These are phyloP conservation scores for Meta bourneti DNA, from an alignment of 2,888 invertebrate species.

Conservation along the genomic window DNA sequence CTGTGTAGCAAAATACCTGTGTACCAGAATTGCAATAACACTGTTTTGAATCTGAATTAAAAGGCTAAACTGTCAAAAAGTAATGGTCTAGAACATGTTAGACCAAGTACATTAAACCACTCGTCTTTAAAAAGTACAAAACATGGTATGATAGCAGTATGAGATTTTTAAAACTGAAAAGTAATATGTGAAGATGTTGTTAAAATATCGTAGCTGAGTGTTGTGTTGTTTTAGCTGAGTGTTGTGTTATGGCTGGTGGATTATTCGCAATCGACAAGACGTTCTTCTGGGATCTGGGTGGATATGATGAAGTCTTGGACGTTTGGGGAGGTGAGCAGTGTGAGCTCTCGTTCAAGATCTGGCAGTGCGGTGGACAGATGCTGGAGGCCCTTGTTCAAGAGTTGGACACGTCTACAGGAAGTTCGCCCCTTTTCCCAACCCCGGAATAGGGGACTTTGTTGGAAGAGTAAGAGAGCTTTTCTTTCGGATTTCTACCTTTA, in stretches of 20 bases:
- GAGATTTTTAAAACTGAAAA: too few relatives aligned
- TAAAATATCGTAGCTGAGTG: neutral
- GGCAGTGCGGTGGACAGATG: constrained; percentile 97
- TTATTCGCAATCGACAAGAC: constrained; percentile 94
- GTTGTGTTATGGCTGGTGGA: constrained; percentile 94
- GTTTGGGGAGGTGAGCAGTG: constrained; percentile 99
- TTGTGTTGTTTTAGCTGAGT: too few relatives aligned
- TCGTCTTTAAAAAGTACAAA: too few relatives aligned
- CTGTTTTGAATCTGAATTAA: too few relatives aligned
- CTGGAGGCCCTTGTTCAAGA: constrained; percentile 94
- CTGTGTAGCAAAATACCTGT: too few relatives aligned
- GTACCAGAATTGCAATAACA: too few relatives aligned
- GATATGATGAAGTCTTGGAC: constrained; percentile 93
- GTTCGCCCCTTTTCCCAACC: constrained; percentile 93
- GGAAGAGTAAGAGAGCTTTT: constrained; percentile 83
- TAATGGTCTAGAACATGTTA: too few relatives aligned
- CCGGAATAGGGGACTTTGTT: constrained; percentile 93
- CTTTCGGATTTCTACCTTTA: neutral
- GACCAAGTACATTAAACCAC: too few relatives aligned
- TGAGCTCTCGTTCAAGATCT: constrained; percentile 97
- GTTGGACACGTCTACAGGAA: constrained; percentile 96
- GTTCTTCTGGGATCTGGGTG: constrained; percentile 98
- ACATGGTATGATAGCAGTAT: too few relatives aligned
- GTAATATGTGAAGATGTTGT: neutral
- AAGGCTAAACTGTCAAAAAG: too few relatives aligned